Evolutionary conservation across 2,113 vertebrate species (phyloP).

Genomic region (Serilophus lunatus): DNA sequence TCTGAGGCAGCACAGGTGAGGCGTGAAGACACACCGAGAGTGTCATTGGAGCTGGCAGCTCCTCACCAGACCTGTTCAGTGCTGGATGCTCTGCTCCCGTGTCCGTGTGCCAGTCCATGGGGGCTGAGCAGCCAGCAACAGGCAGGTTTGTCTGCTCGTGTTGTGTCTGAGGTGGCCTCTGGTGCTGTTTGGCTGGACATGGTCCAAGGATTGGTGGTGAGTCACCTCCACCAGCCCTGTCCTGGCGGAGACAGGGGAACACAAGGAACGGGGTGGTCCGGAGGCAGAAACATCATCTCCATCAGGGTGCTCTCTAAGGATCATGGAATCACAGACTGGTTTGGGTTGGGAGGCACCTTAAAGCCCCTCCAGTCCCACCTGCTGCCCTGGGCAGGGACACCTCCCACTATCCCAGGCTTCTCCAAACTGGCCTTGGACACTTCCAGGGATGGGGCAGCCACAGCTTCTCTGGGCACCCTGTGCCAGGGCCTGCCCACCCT

Average conservation of each 20-base stretch:
- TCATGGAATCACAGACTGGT: no score
- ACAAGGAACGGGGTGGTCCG: accelerated
- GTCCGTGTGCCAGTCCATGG: background rate
- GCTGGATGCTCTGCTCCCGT: background rate
- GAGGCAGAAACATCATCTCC: background rate
- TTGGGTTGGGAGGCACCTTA: background rate
- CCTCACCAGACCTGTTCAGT: background rate
- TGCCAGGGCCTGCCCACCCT: background rate
- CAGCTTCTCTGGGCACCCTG: background rate
- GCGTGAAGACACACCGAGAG: background rate
- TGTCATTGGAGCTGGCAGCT: background rate
- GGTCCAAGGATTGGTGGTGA: background rate
- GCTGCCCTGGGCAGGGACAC: no score
- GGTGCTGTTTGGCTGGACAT: background rate
- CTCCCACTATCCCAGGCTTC: background rate
- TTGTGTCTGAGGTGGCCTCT: background rate
- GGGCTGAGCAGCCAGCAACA: background rate
- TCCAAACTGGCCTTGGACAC: background rate
- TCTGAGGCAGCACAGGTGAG: background rate
- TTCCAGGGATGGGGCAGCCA: background rate
- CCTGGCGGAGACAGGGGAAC: accelerated
- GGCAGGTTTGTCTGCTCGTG: accelerated
- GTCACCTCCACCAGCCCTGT: accelerated
- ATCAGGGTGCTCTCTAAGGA: background rate
- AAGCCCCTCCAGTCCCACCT: background rate